Conservation (phyloP, 2,888 invertebrate genomes). For the Hoplodrina ambigua region DNA sequence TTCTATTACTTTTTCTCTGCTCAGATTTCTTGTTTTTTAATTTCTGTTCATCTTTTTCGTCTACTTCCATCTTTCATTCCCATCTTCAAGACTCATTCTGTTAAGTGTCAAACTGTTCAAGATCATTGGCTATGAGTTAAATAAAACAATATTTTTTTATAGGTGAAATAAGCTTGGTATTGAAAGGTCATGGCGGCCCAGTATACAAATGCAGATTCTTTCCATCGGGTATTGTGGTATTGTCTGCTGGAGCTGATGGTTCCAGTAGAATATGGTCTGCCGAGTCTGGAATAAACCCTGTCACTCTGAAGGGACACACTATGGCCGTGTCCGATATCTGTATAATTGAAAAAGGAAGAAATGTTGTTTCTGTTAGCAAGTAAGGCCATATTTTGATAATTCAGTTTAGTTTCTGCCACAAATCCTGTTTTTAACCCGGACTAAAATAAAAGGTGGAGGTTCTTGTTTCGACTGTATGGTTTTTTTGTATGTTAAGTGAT, state of each 20-base stretch:
- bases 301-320: conserved; percentile 92
- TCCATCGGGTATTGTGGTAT: conserved; percentile 92
- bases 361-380: conserved; percentile 93
- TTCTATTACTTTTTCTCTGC: too few species aligned
- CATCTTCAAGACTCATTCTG: not conserved
- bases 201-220: conserved; percentile 93
- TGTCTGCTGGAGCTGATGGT: conserved; percentile 93
- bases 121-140: not conserved
- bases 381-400: conserved; percentile 68
- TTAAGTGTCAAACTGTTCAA: not conserved
- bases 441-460: too few species aligned
- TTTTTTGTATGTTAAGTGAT: too few species aligned
- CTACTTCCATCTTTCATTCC: not conserved
- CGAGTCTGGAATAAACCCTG: conserved; percentile 92
- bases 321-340: conserved; percentile 91
- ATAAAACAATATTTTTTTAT: conserved; percentile 10
- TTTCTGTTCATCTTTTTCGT: too few species aligned
- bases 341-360: conserved; percentile 92
- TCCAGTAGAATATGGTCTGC: conserved; percentile 93
- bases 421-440: too few species aligned
- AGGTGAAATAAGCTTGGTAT: conserved; percentile 84
- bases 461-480: too few species aligned
- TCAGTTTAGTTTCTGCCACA: too few species aligned
- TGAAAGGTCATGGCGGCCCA: conserved; percentile 93
- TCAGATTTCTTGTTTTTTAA: too few species aligned